Base-by-base conservation (phyloP, 1,140 invertebrate species). In the Drosophila funebris region DNA sequence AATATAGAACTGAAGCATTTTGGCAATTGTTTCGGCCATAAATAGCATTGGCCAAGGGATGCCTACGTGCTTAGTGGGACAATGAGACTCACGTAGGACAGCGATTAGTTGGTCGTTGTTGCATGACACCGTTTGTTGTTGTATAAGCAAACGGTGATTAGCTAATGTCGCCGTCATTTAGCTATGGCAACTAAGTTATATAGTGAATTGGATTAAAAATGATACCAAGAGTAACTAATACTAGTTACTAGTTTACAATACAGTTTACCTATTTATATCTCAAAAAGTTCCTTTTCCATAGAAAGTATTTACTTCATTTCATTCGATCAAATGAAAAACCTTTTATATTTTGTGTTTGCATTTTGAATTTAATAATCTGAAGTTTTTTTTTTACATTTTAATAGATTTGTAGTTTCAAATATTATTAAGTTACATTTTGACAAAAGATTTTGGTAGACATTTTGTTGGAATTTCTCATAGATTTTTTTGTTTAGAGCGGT, bases 61-160 rank as follows among this genome's bases (percentile, higher is more conserved):
- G 13, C 3, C 37, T 54, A 70, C 67, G 67, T 70, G 67, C 67
- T n/a, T 1, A 13, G 9, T 16, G 9, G 39, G 0, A 3, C 5
- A 18, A 2, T 4, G 4, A 2, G 14, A 20, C n/a, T 7, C 67
- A 70, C 67, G 67, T 64, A 64, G 60, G 24, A 46, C 3, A 13
- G 33, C 44, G 54, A 58, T 58, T 60, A 22, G n/a, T 3, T 22
- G 8, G 4, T 24, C 4, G 24, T 36, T 52, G 46, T 53, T 69
- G 24, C 18, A 61, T 13, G 61, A 61, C 13, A 9, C n/a, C n/a
- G n/a, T 24, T 18, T 18, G 16, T 43, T 18, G 16, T 43, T 20
- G 16, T 41, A 5, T 3, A 44, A 4, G 14, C 37, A 13, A 39
- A 39, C 13, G 6, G 6, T 41, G 37, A 36, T 36, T 36, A 36